These are phyloP conservation scores for Thera obeliscata DNA, from an alignment of 2,888 invertebrate species.

Conservation along the genomic window DNA sequence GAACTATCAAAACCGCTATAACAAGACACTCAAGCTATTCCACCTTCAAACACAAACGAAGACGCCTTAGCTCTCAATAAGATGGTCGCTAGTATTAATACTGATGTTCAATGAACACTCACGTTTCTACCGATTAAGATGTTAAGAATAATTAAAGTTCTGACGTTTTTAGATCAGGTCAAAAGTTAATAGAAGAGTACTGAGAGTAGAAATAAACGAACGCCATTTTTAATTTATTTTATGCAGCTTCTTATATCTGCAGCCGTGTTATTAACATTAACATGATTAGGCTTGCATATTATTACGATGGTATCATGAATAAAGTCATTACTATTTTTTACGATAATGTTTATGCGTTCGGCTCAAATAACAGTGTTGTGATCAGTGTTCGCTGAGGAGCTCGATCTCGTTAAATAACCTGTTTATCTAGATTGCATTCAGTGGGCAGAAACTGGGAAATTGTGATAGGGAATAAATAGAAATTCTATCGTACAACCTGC, in stretches of 20 bases:
- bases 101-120: conserved; percentile 75
- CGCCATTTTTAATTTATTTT: conserved; percentile 32
- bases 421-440: conserved; percentile 23
- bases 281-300: conserved; percentile 33
- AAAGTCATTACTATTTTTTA: conserved; percentile 37
- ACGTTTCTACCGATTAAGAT: conserved; percentile 79
- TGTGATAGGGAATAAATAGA: conserved; percentile 19
- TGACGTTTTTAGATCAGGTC: conserved; percentile 72
- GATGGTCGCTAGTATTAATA: conserved; percentile 62
- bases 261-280: conserved; percentile 31
- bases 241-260: conserved; percentile 24
- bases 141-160: conserved; percentile 79
- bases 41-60: conserved; percentile 43
- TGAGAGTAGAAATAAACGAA: conserved; percentile 17
- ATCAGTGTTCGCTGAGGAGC: conserved; percentile 13
- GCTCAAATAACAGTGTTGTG: conserved; percentile 27
- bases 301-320: conserved; percentile 34
- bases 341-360: conserved; percentile 26
- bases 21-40: conserved; percentile 54
- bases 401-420: conserved; percentile 25
- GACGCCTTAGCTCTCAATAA: conserved; percentile 50
- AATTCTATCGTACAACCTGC: conserved; percentile 20
- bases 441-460: conserved; percentile 16
- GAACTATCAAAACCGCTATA: conserved; percentile 67
- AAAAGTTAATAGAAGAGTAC: conserved; percentile 45